Evolutionary conservation across 2,113 vertebrate species (phyloP).

Genomic region (Perca fluviatilis): DNA sequence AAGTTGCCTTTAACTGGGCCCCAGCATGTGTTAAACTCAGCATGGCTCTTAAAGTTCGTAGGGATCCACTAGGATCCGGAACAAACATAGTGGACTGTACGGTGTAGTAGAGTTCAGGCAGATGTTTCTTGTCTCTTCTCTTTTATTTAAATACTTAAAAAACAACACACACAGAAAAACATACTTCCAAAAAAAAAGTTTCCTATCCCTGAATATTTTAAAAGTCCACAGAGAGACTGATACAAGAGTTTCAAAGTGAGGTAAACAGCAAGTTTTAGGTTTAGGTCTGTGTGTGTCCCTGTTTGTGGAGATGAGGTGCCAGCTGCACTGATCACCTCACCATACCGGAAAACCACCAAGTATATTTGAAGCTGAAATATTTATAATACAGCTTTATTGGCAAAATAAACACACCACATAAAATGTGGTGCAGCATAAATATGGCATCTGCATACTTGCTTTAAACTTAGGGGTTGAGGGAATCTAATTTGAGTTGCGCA

Average conservation of each 20-base stretch:
- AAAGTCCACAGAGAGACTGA: constrained; percentile 36
- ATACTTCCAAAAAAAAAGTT: constrained; percentile 11
- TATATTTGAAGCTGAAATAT: constrained; percentile 63
- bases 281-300: not conserved
- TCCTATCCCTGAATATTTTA: constrained; percentile 56
- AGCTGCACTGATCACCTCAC: constrained; percentile 31
- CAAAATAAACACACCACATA: constrained; percentile 60
- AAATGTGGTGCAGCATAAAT: constrained; percentile 64
- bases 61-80: constrained; percentile 10
- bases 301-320: constrained; percentile 40
- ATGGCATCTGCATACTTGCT: constrained; percentile 47
- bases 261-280: constrained; percentile 51
- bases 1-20: constrained; percentile 11
- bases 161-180: constrained; percentile 4
- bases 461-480: constrained; percentile 42
- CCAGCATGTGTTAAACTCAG: constrained; percentile 40
- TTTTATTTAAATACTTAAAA: constrained; percentile 33
- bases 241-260: constrained; percentile 61
- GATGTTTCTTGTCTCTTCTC: constrained; percentile 33
- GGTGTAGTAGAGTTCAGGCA: constrained; percentile 26
- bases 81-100: constrained; percentile 33
- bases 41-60: constrained; percentile 26
- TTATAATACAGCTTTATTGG: constrained; percentile 66
- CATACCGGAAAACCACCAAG: constrained; percentile 41
- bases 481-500: constrained; percentile 65